These are phyloP conservation scores for Trinectes maculatus DNA, from an alignment of 2,113 vertebrate species.

Conservation along the genomic window DNA sequence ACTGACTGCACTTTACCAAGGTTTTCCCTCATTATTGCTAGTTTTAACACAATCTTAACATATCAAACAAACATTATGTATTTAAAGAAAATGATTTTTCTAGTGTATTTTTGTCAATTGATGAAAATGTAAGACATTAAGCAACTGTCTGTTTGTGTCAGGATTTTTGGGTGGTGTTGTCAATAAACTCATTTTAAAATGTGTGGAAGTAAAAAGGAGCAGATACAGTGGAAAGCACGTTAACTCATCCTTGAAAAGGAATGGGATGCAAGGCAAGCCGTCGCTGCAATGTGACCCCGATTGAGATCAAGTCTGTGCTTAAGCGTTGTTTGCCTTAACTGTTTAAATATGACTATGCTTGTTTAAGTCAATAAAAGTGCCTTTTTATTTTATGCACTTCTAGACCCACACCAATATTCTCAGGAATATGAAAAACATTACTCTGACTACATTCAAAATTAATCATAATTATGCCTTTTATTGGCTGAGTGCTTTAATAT, in stretches of 20 bases:
- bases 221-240: conserved; percentile 3
- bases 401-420: background rate
- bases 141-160: no score
- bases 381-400: background rate
- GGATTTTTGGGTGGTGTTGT: no score
- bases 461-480: no score
- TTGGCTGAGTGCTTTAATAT: conserved; percentile 1
- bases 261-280: conserved; percentile 4
- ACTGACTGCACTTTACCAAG: conserved; percentile 13
- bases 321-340: background rate
- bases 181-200: background rate
- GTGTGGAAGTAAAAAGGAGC: no score
- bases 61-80: no score
- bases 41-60: background rate
- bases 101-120: no score
- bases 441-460: background rate
- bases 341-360: background rate
- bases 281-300: background rate
- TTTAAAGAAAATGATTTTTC: no score
- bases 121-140: no score
- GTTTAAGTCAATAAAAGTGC: no score
- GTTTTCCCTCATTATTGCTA: background rate
- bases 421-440: background rate
- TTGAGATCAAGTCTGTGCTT: background rate
- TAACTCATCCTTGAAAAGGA: background rate